Conservation (phyloP, 92 coral and sea anemone species). For the Blastomussa wellsi region DNA sequence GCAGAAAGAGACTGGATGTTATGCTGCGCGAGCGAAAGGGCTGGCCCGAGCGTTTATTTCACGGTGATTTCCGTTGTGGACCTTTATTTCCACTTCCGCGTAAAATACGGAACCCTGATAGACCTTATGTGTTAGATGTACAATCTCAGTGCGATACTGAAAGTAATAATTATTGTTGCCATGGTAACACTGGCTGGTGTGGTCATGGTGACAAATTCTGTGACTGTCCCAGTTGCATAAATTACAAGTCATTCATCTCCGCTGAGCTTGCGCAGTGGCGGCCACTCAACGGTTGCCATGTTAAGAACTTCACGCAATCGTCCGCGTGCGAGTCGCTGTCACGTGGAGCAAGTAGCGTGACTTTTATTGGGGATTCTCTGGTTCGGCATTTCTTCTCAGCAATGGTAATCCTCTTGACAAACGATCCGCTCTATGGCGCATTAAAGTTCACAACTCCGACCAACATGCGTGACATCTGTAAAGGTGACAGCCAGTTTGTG, state of each 20-base stretch:
- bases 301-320: constrained; percentile 73
- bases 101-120: constrained; percentile 39
- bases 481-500: constrained; percentile 80
- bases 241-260: constrained; percentile 67
- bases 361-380: constrained; percentile 83
- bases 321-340: constrained; percentile 71
- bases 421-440: constrained; percentile 71
- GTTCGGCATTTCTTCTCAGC: constrained; percentile 88
- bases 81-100: constrained; percentile 77
- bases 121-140: constrained; percentile 66
- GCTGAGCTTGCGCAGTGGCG: constrained; percentile 87
- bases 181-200: constrained; percentile 77
- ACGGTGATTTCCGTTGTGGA: constrained; percentile 85
- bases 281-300: constrained; percentile 55
- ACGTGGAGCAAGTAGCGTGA: constrained; percentile 47
- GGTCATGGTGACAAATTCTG: constrained; percentile 71
- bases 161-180: constrained; percentile 73
- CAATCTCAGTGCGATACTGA: constrained; percentile 78
- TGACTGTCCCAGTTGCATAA: constrained; percentile 66
- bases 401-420: constrained; percentile 63
- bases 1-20: constrained; percentile 65
- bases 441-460: constrained; percentile 55
- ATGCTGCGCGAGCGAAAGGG: constrained; percentile 77
- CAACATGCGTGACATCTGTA: constrained; percentile 51
- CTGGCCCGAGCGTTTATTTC: constrained; percentile 76